These are phyloP conservation scores for Cepaea hortensis DNA, from an alignment of 2,888 invertebrate species.

Conservation along the genomic window DNA sequence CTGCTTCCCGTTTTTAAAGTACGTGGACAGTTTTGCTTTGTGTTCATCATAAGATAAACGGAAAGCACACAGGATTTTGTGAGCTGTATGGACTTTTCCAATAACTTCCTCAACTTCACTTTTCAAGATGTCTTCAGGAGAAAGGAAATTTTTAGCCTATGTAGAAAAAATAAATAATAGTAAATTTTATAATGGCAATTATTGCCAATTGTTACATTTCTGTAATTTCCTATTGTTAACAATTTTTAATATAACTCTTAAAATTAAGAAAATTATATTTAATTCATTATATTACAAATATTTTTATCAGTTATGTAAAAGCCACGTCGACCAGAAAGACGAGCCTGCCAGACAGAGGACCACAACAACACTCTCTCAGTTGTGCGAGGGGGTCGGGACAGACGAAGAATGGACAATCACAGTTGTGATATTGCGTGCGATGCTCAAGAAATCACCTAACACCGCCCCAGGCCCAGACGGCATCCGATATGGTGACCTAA, in stretches of 20 bases:
- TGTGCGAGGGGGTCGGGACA: no score
- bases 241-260: not conserved
- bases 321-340: no score
- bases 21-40: slow-evolving; percentile 72
- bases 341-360: no score
- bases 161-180: slow-evolving; percentile 66
- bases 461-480: no score
- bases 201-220: not conserved
- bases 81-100: slow-evolving; percentile 82
- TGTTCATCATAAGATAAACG: slow-evolving; percentile 73
- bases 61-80: slow-evolving; percentile 71
- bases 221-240: not conserved
- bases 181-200: not conserved
- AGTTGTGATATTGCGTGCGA: no score
- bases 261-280: not conserved
- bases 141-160: slow-evolving; percentile 90
- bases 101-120: slow-evolving; percentile 95
- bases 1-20: slow-evolving; percentile 73
- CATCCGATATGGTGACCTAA: no score
- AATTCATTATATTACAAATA: not conserved
- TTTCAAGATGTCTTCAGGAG: slow-evolving; percentile 93
- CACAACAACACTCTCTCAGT: no score
- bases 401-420: no score
- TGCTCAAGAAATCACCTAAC: no score
- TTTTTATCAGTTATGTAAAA: not conserved